Conservation (phyloP, 2,797 vertebrate species). For the Dipus sagitta region DNA sequence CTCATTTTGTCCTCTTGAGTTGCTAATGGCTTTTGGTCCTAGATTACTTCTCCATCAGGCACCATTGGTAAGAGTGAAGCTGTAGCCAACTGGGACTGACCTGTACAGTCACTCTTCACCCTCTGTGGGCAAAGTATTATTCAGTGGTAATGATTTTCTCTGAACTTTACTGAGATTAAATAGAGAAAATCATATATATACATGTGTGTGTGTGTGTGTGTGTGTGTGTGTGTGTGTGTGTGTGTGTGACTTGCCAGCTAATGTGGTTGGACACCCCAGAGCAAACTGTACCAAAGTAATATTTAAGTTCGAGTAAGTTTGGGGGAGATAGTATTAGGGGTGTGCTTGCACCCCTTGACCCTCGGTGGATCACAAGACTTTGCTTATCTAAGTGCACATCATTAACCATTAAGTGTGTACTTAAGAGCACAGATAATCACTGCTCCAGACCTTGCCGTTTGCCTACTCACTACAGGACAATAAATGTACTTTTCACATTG, state of each 20-base stretch:
- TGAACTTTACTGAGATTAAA: neutral
- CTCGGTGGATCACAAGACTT: neutral
- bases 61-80: conserved; percentile 34
- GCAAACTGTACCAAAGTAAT: neutral
- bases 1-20: neutral
- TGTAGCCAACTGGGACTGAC: neutral
- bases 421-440: neutral
- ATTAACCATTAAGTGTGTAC: conserved; percentile 60
- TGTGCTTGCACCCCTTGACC: conserved; percentile 35
- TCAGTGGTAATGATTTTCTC: neutral
- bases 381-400: conserved; percentile 12
- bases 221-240: neutral
- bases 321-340: neutral
- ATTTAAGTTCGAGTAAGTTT: neutral
- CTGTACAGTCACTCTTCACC: conserved; percentile 33
- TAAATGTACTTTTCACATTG: neutral
- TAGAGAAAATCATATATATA: neutral
- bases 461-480: neutral
- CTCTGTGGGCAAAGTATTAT: neutral
- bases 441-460: neutral
- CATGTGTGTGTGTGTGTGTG: too few species aligned
- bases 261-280: neutral
- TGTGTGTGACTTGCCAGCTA: neutral
- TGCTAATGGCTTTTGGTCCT: conserved; percentile 57
- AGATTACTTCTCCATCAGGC: neutral